Percentiles rank a stretch among this genome's conserved stretches.
Conservation (phyloP, 2,113 vertebrate species). For the Callionymus lyra region DNA sequence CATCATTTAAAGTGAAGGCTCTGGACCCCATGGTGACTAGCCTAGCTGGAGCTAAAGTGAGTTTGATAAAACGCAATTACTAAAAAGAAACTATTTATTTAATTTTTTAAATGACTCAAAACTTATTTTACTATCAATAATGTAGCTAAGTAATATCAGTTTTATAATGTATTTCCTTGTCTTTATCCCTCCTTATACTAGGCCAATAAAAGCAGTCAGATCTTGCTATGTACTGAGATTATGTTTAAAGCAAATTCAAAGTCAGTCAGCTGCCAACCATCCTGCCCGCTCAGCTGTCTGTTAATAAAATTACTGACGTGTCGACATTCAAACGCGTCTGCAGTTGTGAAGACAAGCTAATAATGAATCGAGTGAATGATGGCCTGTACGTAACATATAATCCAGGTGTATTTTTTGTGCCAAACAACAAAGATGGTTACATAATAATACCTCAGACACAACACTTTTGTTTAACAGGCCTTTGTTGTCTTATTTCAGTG, state of each 20-base stretch:
- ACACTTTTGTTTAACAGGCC: slow-evolving; percentile 5
- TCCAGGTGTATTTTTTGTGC: not conserved
- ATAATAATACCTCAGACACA: not conserved
- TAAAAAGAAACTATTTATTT: too few relatives aligned
- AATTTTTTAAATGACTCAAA: too few relatives aligned
- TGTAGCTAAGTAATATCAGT: too few relatives aligned
- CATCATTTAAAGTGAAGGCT: too few relatives aligned
- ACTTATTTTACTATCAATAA: too few relatives aligned
- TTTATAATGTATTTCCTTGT: too few relatives aligned
- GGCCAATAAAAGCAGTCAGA: too few relatives aligned
- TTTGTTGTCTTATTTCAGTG: slow-evolving; percentile 18
- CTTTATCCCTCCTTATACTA: too few relatives aligned
- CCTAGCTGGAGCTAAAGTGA: too few relatives aligned
- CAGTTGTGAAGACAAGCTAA: slow-evolving; percentile 16
- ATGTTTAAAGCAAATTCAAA: slow-evolving; percentile 29
- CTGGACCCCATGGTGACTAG: too few relatives aligned
- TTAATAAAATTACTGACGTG: slow-evolving; percentile 36
- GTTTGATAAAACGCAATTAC: too few relatives aligned
- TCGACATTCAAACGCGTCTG: slow-evolving; percentile 28
- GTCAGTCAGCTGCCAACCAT: slow-evolving; percentile 46
- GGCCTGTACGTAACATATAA: not conserved
- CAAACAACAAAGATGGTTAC: not conserved
- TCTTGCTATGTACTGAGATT: too few relatives aligned
- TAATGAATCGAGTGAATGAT: slow-evolving; percentile 8
- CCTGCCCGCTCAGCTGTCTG: slow-evolving; percentile 26